These are phyloP conservation scores for Caenorhabditis auriculariae DNA, from an alignment of 2,888 invertebrate genomes.

Conservation along the genomic window DNA sequence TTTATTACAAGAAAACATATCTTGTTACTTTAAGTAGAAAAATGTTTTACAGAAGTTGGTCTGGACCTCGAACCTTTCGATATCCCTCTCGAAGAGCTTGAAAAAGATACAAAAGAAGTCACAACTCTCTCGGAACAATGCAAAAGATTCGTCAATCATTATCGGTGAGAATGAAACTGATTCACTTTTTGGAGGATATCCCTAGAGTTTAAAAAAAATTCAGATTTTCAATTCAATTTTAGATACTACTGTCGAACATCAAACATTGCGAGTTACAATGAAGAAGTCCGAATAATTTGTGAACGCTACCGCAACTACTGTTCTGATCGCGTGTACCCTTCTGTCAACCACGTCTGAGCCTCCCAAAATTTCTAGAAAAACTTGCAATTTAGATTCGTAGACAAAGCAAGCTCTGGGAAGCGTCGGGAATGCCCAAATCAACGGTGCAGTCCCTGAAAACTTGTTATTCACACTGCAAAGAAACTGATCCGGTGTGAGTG, in stretches of 20 bases:
- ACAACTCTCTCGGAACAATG: conserved; percentile 54
- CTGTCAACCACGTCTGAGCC: conserved; percentile 50
- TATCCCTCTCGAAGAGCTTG: conserved; percentile 47
- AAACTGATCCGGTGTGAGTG: conserved; percentile 42
- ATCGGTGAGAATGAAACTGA: conserved; percentile 21
- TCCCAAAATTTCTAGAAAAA: not conserved
- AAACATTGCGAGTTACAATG: conserved; percentile 55
- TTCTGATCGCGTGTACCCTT: conserved; percentile 49
- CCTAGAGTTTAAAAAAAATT: not conserved
- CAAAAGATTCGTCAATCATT: conserved; percentile 49
- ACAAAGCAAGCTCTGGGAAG: conserved; percentile 44
- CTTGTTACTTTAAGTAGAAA: not conserved
- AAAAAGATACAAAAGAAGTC: conserved; percentile 47
- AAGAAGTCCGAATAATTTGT: conserved; percentile 57
- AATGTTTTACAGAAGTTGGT: conserved; percentile 21
- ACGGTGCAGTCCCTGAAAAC: conserved; percentile 34
- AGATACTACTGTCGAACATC: conserved; percentile 54
- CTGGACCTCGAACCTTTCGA: conserved; percentile 49
- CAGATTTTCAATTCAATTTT: not conserved
- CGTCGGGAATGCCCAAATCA: conserved; percentile 44
- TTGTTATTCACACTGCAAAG: conserved; percentile 48
- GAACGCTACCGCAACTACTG: conserved; percentile 53
- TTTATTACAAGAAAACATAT: too few relatives aligned
- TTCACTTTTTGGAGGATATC: not conserved
- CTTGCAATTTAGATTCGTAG: conserved; percentile 56